These are phyloP conservation scores for Imbricaverruca yamaguchii DNA, from an alignment of 2,888 invertebrate species.

Conservation along the genomic window DNA sequence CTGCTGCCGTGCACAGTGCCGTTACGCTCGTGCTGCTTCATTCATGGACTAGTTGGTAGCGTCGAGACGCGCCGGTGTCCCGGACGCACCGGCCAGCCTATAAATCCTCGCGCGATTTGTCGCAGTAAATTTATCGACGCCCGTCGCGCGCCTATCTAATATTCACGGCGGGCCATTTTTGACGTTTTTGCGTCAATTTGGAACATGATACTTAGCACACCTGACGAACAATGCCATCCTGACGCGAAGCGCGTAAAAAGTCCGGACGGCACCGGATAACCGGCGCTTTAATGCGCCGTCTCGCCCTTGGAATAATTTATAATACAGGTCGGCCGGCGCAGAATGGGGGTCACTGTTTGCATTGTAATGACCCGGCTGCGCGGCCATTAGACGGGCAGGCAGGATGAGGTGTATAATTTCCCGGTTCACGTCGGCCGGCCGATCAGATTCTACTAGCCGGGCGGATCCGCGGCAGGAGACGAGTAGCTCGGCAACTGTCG, in stretches of 20 bases:
- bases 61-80: no score
- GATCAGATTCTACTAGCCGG: neutral
- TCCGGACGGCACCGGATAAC: neutral
- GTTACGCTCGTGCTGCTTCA: neutral
- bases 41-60: neutral
- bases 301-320: neutral
- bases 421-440: neutral
- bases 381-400: neutral
- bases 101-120: constrained; percentile 1
- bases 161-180: neutral
- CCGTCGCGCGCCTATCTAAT: neutral
- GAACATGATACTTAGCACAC: constrained; percentile 9
- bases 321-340: neutral
- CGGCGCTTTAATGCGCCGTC: neutral
- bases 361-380: neutral
- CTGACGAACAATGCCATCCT: neutral
- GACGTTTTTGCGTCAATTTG: constrained; percentile 17
- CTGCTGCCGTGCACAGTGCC: no score
- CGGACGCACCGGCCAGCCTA: neutral
- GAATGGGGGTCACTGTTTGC: constrained; percentile 16
- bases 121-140: neutral
- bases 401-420: constrained; percentile 1
- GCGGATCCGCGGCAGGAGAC: neutral
- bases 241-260: neutral
- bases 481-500: neutral